Base-by-base conservation (phyloP, 2,888 invertebrate genomes). In the Dastarcus helophoroides region DNA sequence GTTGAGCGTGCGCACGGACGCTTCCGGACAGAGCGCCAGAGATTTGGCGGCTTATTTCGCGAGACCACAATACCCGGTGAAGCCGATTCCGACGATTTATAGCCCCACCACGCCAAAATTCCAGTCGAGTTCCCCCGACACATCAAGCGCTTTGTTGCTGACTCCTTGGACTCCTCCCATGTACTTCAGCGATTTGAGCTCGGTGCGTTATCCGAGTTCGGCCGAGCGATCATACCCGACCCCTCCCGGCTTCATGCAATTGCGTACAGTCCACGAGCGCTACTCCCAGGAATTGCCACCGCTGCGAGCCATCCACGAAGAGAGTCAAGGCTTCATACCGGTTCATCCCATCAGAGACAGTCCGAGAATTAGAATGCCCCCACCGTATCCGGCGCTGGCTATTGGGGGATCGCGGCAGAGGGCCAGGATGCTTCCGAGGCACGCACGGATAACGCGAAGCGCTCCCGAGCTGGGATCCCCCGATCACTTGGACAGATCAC, bases 141-240 rank as follows among this genome's bases (percentile, higher is more conserved):
- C 68, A 37, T 70, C 73, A 47, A 72, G 71, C 37, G 71, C 69
- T 7, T 60, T 67, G 39, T 52, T 68, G 25, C 63, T 71, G 32
- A 68, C 73, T 54, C 69, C 78, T 3, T 79, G 80, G 33, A 79
- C 79, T 69, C 74, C 79, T 10, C 75, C 79, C 31, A 68, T 78
- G 38, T 83, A 85, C 64, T 80, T 83, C 51, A 84, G 82, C 55
- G 88, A 89, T 62, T 71, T 89, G 48, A 88, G 88, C 63, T 86
- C 86, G 23, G 88, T 89, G 36, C 73, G 79, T 26, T 78, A 77
- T 51, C 78, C 83, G 24, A 80, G 82, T 47, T 82, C 83, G 11
- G 81, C 73, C 5, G 85, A 80, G 50, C 73, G 80, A 29, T 84
- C 85, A 1, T 76, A 79, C 53, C 83, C 83, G 19, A 78, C 79